Evolutionary conservation across 2,888 invertebrate species (phyloP).

Genomic region (Eupithecia exiguata): DNA sequence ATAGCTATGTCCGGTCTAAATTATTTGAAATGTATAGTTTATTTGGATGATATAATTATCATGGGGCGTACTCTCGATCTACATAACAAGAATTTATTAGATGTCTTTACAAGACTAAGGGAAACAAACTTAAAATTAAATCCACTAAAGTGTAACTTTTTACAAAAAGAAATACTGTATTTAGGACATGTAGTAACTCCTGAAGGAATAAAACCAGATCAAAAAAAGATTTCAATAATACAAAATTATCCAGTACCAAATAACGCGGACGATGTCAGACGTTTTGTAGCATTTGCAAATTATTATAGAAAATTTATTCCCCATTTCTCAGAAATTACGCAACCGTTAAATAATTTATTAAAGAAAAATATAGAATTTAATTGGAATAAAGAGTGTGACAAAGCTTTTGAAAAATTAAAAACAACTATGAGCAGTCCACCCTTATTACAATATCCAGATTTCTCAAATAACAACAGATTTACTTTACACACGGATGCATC

Average conservation of each 20-base stretch:
- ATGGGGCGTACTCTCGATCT: constrained; percentile 8
- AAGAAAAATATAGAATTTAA: constrained; percentile 2
- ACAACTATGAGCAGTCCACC: neutral
- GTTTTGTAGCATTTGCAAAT: constrained; percentile 17
- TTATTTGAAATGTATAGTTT: constrained; percentile 32
- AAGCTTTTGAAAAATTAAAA: neutral
- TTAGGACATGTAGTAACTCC: constrained; percentile 18
- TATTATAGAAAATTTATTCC: constrained; percentile 32
- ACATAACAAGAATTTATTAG: constrained; percentile 19
- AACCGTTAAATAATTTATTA: constrained; percentile 35
- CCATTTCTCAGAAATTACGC: constrained; percentile 32
- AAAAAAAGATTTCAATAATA: neutral
- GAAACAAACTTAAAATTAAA: constrained; percentile 14
- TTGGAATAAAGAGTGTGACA: neutral
- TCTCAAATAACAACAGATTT: neutral
- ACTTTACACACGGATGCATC: neutral
- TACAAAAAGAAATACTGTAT: constrained; percentile 15
- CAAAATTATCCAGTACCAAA: constrained; percentile 13
- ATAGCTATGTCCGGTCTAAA: constrained; percentile 38
- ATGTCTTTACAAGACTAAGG: constrained; percentile 9
- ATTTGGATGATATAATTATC: constrained; percentile 26
- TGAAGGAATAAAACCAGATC: constrained; percentile 17
- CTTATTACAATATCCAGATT: neutral
- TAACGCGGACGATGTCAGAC: no score
- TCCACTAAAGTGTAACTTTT: constrained; percentile 15